Evolutionary conservation across 2,797 vertebrate species (phyloP).

Genomic region (Hypotaenidia okinawae): DNA sequence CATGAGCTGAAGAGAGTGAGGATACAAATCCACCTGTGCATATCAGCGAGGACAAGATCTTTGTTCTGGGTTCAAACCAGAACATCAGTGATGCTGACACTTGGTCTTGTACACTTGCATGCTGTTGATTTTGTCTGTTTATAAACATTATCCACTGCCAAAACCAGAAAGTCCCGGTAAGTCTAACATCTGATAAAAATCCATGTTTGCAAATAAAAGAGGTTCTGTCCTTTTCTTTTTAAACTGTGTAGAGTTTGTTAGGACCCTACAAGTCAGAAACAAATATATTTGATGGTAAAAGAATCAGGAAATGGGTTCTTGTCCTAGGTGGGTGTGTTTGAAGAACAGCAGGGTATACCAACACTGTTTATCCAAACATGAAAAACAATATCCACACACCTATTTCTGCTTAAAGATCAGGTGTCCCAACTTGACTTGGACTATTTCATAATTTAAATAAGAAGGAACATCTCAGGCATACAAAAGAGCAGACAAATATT

Average conservation of each 20-base stretch:
- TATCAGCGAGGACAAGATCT: neutral
- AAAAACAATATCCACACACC: neutral
- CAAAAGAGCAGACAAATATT: neutral
- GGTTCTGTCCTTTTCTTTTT: neutral
- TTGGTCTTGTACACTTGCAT: neutral
- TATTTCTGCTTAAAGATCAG: neutral
- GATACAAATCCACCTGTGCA: neutral
- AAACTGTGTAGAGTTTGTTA: neutral
- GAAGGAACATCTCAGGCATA: neutral
- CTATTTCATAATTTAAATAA: neutral
- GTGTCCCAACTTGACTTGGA: neutral
- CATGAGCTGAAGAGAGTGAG: neutral
- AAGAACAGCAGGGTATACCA: neutral
- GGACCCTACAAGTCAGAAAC: neutral
- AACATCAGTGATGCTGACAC: accelerated
- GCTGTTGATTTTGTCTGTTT: neutral
- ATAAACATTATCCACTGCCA: neutral
- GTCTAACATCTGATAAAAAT: neutral
- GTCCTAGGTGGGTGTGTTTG: neutral
- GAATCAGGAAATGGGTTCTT: neutral
- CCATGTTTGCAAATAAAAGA: neutral
- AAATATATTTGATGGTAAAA: neutral
- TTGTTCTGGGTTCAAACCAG: neutral
- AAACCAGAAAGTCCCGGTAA: neutral
- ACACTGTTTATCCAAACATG: neutral